A percentile compares a stretch with the other conserved stretches of the same genome.
Evolutionary conservation across 2,888 invertebrate species (phyloP).

Genomic region (Oligia fasciuncula): DNA sequence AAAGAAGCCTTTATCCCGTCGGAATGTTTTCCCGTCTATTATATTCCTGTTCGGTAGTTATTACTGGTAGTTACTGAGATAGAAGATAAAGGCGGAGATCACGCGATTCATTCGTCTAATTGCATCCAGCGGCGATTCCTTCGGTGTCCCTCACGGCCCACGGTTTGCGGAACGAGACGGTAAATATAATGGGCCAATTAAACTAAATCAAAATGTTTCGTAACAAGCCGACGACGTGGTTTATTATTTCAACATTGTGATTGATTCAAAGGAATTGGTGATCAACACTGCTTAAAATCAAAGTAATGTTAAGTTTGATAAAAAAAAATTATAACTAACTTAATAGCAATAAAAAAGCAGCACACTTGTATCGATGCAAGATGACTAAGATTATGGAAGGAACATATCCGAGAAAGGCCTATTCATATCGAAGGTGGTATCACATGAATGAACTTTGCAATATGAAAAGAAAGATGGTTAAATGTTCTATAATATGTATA

Average conservation of each 20-base stretch:
- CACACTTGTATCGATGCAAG: neutral
- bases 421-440: neutral
- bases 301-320: neutral
- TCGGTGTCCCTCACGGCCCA: constrained; percentile 49
- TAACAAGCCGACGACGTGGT: constrained; percentile 29
- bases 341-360: neutral
- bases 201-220: constrained; percentile 53
- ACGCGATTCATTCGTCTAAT: constrained; percentile 85
- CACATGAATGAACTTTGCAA: neutral
- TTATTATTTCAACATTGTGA: constrained; percentile 39
- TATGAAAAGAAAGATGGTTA: neutral
- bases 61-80: constrained; percentile 77
- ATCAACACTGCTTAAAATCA: neutral
- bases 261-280: constrained; percentile 4
- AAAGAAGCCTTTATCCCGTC: constrained; percentile 74
- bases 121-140: constrained; percentile 75
- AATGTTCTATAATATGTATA: neutral
- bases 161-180: constrained; percentile 58
- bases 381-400: neutral
- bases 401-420: neutral
- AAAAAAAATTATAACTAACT: neutral
- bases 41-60: constrained; percentile 77
- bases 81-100: constrained; percentile 80
- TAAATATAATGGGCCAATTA: constrained; percentile 63
- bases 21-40: constrained; percentile 71